phyloP scores from a whole-genome alignment of 2,113 vertebrate species.

The Seriola dumerili region DNA sequence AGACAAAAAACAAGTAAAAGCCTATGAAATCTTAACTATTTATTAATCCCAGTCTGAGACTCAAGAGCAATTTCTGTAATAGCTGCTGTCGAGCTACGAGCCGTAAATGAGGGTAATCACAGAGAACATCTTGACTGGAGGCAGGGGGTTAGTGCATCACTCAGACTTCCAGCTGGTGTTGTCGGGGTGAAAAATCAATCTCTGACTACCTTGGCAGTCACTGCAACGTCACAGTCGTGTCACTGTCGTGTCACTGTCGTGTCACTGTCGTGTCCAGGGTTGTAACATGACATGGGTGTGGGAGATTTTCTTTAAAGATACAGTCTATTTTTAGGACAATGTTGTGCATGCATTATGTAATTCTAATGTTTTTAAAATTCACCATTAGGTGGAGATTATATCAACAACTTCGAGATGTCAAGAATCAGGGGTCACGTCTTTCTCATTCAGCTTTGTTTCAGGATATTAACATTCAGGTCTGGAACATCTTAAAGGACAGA shows the following conservation, averaged over 20 bases:
- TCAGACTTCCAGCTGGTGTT: slow-evolving; percentile 28
- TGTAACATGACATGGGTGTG: slow-evolving; percentile 3
- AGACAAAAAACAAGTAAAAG: background rate
- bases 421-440: background rate
- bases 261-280: background rate
- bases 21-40: background rate
- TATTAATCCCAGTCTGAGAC: background rate
- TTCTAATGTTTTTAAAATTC: background rate
- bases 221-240: background rate
- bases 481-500: background rate
- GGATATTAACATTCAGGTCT: background rate
- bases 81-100: slow-evolving; percentile 11
- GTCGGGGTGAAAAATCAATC: slow-evolving; percentile 28
- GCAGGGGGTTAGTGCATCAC: background rate
- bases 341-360: slow-evolving; percentile 7
- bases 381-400: background rate
- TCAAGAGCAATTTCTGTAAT: slow-evolving; percentile 23
- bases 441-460: background rate
- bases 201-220: background rate
- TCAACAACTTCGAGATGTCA: background rate
- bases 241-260: too few relatives aligned
- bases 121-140: slow-evolving; percentile 6
- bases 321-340: background rate
- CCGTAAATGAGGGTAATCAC: slow-evolving; percentile 46
- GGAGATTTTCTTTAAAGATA: slow-evolving; percentile 24